Base-by-base conservation (phyloP, 2,797 vertebrate species). In the Enteromius argenteus region DNA sequence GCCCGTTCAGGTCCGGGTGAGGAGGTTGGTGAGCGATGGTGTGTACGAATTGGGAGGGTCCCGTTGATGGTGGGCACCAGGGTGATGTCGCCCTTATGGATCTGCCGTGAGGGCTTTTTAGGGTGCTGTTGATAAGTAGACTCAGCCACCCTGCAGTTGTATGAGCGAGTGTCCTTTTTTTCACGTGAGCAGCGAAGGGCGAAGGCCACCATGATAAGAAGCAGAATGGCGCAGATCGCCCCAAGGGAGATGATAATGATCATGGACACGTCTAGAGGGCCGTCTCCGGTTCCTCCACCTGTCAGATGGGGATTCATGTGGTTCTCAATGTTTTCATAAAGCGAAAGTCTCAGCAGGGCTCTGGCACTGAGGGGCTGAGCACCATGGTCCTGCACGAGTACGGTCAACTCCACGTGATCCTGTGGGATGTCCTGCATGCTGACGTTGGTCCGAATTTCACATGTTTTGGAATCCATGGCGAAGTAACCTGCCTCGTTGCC, bases 51-150 rank as follows among this genome's bases (percentile, higher is more conserved):
- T 71, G 98, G 98, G 7, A 99, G 94, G 23, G 97, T 99, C 42
- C 98, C 98, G 0, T 99, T 99, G 32, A 98, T 92, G 0, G 98
- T 99, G 0, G 98, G 98, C 81, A 99, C 97, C 88, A 99, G 88
- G 0, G 97, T 99, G 87, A 99, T 99, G 87, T 99, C 98, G 3
- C 97, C 97, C 91, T 99, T 99, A 95, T 99, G 97, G 85, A 99
- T 98, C 89, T 99, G 98, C 8, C 97, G 95, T 0, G 98, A 97
- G 0, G 98, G 98, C 23, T 97, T 96, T 88, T 97, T 97, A 0
- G 98, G 98, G 46, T 98, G 97, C 86, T 98, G 97, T 92, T 98
- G 97, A 90, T 99, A 98, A 19, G 96, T 97, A 0, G 97, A 98
- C 44, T 99, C 98, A 0, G 98, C 97, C 32, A 99, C 97, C 0